Conservation (phyloP, 2,113 vertebrate species). For the Procavia capensis region DNA sequence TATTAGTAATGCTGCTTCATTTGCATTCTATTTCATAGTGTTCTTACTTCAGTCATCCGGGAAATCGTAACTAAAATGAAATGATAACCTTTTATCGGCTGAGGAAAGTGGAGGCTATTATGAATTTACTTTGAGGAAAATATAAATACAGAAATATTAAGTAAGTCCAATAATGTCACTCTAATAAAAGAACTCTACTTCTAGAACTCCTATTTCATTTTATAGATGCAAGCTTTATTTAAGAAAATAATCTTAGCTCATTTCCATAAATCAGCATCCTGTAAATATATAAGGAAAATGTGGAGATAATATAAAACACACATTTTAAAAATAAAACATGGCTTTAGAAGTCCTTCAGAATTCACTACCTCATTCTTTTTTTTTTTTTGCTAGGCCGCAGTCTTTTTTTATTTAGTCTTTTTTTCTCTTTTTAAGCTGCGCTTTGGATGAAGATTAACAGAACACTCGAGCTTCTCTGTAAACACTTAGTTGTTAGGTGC, state of each 20-base stretch:
- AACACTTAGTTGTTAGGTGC: too few relatives aligned
- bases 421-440: too few relatives aligned
- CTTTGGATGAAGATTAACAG: too few relatives aligned
- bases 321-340: neutral
- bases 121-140: neutral
- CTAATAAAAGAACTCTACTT: neutral
- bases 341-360: neutral
- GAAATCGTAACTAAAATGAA: constrained; percentile 35
- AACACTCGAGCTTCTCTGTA: too few relatives aligned
- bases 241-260: constrained; percentile 1
- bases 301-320: neutral
- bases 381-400: too few relatives aligned
- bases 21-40: neutral
- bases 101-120: neutral
- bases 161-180: neutral
- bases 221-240: constrained; percentile 9
- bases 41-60: neutral
- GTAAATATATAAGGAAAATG: neutral
- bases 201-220: neutral
- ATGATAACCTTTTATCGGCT: neutral
- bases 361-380: neutral
- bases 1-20: neutral
- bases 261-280: constrained; percentile 27
- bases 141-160: neutral
- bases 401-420: too few relatives aligned